Percentiles rank a stretch among this genome's conserved stretches.
Conservation (phyloP, 1,140 invertebrate genomes). For the Mya arenaria region DNA sequence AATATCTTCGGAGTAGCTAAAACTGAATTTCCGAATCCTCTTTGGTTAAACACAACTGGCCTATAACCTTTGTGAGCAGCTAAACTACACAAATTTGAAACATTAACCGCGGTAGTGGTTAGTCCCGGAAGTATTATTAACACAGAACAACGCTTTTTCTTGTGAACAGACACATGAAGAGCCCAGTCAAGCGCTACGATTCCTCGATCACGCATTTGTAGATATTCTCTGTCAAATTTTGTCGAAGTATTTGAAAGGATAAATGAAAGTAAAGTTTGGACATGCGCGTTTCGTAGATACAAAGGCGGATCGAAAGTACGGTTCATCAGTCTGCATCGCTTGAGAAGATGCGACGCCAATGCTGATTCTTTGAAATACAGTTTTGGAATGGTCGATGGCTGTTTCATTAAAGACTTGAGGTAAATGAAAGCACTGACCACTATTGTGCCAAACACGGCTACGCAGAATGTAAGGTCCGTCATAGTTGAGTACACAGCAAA, state of each 20-base stretch:
- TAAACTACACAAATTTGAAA: conserved; percentile 57
- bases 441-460: conserved; percentile 62
- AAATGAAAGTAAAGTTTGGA: conserved; percentile 72
- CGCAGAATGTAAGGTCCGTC: neutral
- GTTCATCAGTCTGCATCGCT: conserved; percentile 64
- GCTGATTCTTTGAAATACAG: conserved; percentile 73
- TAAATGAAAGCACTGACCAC: conserved; percentile 61
- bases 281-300: conserved; percentile 67
- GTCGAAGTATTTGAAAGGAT: conserved; percentile 52
- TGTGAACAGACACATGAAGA: conserved; percentile 54
- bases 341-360: conserved; percentile 69
- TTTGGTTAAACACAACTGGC: conserved; percentile 72
- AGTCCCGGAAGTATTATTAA: conserved; percentile 73
- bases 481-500: neutral
- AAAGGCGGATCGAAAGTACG: conserved; percentile 65
- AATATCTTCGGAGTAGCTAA: conserved; percentile 73
- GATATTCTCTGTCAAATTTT: conserved; percentile 65
- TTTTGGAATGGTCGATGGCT: conserved; percentile 60
- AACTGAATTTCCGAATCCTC: conserved; percentile 70
- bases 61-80: conserved; percentile 69
- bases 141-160: conserved; percentile 62
- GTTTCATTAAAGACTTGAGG: conserved; percentile 59
- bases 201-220: conserved; percentile 75
- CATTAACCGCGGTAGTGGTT: conserved; percentile 58
- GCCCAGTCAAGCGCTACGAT: conserved; percentile 77